phyloP scores from a whole-genome alignment of 2,113 vertebrate species.

The Procavia capensis region DNA sequence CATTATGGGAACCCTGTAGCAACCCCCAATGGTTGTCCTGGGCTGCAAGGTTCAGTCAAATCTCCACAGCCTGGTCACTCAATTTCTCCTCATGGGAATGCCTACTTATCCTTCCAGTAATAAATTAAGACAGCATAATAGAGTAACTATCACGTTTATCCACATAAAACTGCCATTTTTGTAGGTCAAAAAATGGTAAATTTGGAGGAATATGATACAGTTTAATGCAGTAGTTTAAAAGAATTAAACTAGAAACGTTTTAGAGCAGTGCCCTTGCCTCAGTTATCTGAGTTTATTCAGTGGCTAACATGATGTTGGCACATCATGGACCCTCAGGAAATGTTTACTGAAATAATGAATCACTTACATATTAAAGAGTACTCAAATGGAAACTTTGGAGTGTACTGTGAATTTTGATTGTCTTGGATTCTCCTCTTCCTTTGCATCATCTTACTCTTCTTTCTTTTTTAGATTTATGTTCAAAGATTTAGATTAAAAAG shows the following conservation, averaged over 20 bases:
- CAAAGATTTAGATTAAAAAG: slow-evolving; percentile 45
- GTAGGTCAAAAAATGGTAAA: neutral
- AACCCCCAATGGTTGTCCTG: neutral
- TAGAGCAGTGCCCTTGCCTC: neutral
- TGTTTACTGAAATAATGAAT: neutral
- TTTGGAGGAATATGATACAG: neutral
- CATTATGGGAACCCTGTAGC: neutral
- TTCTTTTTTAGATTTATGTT: slow-evolving; percentile 16
- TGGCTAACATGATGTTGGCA: neutral
- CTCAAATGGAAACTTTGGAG: neutral
- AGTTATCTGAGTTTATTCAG: neutral
- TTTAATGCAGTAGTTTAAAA: neutral
- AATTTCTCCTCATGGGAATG: neutral
- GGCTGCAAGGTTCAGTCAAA: neutral
- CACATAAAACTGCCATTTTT: neutral
- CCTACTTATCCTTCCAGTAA: neutral
- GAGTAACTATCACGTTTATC: neutral
- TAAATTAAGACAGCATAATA: neutral
- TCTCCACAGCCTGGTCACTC: neutral
- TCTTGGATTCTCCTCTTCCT: slow-evolving; percentile 33
- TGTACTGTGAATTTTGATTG: neutral
- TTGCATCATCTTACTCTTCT: neutral
- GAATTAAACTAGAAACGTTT: neutral
- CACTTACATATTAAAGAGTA: neutral
- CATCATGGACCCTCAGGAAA: neutral